A percentile compares a stretch with the other conserved stretches of the same genome.
Conservation (phyloP, 2,113 vertebrate species). For the Eublepharis macularius region DNA sequence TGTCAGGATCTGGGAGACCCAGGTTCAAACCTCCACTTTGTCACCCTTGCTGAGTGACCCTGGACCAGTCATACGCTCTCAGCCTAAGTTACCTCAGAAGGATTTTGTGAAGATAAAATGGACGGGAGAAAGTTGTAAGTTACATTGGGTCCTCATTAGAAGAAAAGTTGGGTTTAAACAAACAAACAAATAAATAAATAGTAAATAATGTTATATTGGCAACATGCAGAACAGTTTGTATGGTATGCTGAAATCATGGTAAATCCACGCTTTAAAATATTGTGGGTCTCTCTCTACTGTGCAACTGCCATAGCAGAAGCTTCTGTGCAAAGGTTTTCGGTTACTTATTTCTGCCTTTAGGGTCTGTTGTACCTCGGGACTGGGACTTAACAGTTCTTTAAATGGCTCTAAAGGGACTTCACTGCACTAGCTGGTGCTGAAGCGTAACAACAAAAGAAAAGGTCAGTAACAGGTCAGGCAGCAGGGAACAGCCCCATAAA, state of each 20-base stretch:
- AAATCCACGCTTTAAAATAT: neutral
- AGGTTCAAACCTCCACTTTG: no score
- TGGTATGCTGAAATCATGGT: neutral
- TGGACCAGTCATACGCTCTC: no score
- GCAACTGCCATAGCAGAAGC: neutral
- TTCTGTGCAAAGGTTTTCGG: neutral
- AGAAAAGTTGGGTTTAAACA: no score
- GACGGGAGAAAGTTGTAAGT: no score
- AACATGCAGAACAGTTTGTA: no score
- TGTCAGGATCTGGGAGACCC: no score
- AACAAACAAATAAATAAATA: no score
- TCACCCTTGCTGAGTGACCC: no score
- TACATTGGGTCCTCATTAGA: no score
- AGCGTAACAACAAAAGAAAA: neutral
- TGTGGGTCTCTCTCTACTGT: neutral
- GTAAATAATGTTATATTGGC: no score
- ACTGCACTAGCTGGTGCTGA: constrained; percentile 12
- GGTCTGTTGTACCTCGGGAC: neutral
- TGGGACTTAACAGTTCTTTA: constrained; percentile 7
- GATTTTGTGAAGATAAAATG: no score
- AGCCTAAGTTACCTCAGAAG: no score
- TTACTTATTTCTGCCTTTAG: neutral
- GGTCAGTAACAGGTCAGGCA: neutral
- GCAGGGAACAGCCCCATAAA: neutral
- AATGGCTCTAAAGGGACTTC: constrained; percentile 35